These are phyloP conservation scores for Rhingia campestris DNA, from an alignment of 2,888 invertebrate species.

Conservation along the genomic window DNA sequence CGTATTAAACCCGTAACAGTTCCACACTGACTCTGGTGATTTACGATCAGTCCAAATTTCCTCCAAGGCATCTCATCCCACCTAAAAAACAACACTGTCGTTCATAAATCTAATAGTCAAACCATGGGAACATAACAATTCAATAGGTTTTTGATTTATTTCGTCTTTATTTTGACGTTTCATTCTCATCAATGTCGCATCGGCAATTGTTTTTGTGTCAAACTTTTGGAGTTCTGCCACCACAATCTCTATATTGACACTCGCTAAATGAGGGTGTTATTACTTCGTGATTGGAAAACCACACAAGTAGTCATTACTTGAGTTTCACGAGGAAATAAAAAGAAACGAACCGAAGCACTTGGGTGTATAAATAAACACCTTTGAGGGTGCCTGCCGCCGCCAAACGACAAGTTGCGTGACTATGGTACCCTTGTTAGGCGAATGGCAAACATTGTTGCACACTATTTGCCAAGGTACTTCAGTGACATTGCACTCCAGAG, in stretches of 20 bases:
- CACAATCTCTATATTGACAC: constrained; percentile 1
- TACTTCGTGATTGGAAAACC: constrained; percentile 68
- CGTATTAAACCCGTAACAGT: constrained; percentile 72
- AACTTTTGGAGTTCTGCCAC: constrained; percentile 25
- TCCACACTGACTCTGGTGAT: constrained; percentile 64
- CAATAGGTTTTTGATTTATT: constrained; percentile 73
- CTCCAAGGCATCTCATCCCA: constrained; percentile 13
- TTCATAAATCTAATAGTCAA: constrained; percentile 63
- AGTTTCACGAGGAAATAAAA: constrained; percentile 57
- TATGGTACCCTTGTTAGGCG: constrained; percentile 38
- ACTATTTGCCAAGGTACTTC: constrained; percentile 57
- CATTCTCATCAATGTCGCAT: constrained; percentile 46
- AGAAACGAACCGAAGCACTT: constrained; percentile 6
- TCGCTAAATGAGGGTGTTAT: constrained; percentile 53
- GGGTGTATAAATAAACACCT: constrained; percentile 68
- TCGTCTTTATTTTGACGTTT: constrained; percentile 60
- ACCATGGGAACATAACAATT: constrained; percentile 64
- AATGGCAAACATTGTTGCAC: constrained; percentile 51
- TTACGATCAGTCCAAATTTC: constrained; percentile 61
- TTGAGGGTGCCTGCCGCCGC: constrained; percentile 45
- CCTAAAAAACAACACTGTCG: constrained; percentile 53
- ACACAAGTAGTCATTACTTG: constrained; percentile 65
- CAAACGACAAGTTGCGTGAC: constrained; percentile 66
- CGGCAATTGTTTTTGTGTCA: constrained; percentile 39
- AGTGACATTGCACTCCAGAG: constrained; percentile 57